Base-by-base conservation (phyloP, 2,113 vertebrate species). In the Bubo blakistoni region DNA sequence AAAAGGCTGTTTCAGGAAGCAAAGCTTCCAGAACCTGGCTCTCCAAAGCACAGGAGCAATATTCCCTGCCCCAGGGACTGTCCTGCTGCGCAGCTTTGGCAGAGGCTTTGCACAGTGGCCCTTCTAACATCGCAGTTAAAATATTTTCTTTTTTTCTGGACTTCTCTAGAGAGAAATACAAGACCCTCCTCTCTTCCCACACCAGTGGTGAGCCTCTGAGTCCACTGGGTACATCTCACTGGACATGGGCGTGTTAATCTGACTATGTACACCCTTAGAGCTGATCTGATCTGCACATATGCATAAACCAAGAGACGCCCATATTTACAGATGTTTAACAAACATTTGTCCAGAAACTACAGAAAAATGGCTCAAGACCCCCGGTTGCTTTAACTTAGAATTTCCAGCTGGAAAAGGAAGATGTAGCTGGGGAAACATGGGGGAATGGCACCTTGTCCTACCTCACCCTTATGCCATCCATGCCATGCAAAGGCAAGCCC, bases 71-170 rank as follows among this genome's bases (percentile, higher is more conserved):
- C 13, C 30, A 55, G 26, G 10, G 22, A 9, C 62, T 71, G 30
- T 12, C 22, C 9, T 40, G n/a, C 34, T 58, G 21, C 6, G 2
- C 5, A 1, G 0, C 18, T 74, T 81, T 30, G 11, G 11, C 36
- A 38, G 29, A 61, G 26, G 9, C 18, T 81, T 86, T 78, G 27
- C 0, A 47, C 18, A 62, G 14, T 69, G 19, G 6, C 19, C 26
- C 16, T 86, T 81, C 20, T 27, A 27, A 30, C 1, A 1, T 7
- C 20, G 44, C 13, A 13, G 17, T 4, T 44, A 63, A 92, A 88
- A 46, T n/a, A 38, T 11, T 42, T 4, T 36, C 1, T 0, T 34
- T 59, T 47, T 36, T 72, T 10, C 20, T 57, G 54, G 24, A 34
- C 21, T 73, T 92, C 52, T 9, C 27, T 81, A 27, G 16, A 73